phyloP scores from a whole-genome alignment of 2,888 invertebrate genomes.

The Dexiosoma caninum region DNA sequence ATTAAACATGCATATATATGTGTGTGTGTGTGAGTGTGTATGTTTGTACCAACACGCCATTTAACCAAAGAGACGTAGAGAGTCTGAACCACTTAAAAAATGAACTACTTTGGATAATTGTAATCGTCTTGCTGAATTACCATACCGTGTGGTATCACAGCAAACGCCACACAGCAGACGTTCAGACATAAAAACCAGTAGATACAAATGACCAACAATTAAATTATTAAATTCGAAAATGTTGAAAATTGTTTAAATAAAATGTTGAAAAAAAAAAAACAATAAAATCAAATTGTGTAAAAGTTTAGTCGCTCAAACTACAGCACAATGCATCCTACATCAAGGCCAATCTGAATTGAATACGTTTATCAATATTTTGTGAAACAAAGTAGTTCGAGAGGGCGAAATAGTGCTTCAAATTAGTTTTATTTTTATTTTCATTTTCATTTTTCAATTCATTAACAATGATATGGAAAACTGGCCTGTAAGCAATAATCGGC shows the following conservation, averaged over 20 bases:
- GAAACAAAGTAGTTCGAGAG: no score
- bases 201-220: constrained; percentile 51
- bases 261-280: neutral
- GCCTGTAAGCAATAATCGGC: no score
- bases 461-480: no score
- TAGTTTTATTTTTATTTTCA: no score
- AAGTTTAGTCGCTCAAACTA: neutral
- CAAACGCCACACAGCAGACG: neutral
- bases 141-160: constrained; percentile 5
- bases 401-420: no score
- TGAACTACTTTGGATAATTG: constrained; percentile 46
- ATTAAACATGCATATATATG: no score
- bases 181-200: neutral
- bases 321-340: neutral
- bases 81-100: constrained; percentile 19
- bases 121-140: constrained; percentile 39
- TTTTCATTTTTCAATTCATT: no score
- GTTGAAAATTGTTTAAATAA: neutral
- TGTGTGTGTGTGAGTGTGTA: neutral
- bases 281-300: neutral
- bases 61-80: neutral
- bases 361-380: no score
- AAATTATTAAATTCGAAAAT: constrained; percentile 47
- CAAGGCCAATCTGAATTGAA: neutral
- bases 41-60: neutral